phyloP scores from a whole-genome alignment of 1,140 invertebrate species.

The Zaprionus nigranus region DNA sequence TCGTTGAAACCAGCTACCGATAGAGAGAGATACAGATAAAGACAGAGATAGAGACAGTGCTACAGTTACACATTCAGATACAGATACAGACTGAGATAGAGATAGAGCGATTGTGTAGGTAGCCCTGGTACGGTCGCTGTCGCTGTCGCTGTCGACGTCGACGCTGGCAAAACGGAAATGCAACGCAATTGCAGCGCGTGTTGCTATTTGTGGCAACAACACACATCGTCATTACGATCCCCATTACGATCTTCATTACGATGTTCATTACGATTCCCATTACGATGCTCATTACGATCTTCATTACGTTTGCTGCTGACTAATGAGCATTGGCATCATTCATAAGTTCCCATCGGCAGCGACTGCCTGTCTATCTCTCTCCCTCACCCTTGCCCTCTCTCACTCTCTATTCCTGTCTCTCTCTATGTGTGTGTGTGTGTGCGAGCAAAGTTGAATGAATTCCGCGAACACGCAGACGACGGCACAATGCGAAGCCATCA shows the following conservation, averaged over 20 bases:
- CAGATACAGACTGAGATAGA: conserved; percentile 7
- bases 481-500: conserved; percentile 30
- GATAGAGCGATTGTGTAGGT: conserved; percentile 4
- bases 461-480: conserved; percentile 38
- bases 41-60: not conserved
- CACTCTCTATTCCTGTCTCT: not conserved
- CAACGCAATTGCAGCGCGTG: conserved; percentile 59
- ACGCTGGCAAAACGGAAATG: conserved; percentile 79
- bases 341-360: conserved; percentile 47
- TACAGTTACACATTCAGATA: not conserved
- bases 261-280: conserved; percentile 32
- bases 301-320: conserved; percentile 16
- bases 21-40: not conserved
- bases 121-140: conserved; percentile 13
- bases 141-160: not conserved
- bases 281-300: conserved; percentile 22
- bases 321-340: conserved; percentile 60
- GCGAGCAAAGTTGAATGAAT: conserved; percentile 76
- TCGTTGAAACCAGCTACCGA: conserved; percentile 36
- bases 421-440: conserved; percentile 6
- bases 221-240: conserved; percentile 40
- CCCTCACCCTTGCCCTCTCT: not conserved
- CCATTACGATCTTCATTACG: conserved; percentile 18
- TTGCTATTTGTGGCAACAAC: conserved; percentile 70
- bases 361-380: conserved; percentile 3